Evolutionary conservation across 1,140 invertebrate genomes (phyloP).

Genomic region (Chionoecetes opilio): DNA sequence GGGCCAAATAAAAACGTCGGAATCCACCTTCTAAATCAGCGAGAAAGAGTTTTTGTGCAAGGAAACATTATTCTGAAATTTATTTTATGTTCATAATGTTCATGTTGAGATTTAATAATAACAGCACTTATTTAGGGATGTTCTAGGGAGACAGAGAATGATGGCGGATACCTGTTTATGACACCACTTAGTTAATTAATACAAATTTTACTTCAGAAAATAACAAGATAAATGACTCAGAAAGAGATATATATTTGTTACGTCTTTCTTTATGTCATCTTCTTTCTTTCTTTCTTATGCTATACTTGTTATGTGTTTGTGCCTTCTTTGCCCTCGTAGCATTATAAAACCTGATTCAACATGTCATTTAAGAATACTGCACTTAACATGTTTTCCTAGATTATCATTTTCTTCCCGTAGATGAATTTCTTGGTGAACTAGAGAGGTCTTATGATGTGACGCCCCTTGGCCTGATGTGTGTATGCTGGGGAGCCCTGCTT

Average conservation of each 20-base stretch:
- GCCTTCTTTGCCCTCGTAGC: neutral
- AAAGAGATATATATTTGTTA: neutral
- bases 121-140: neutral
- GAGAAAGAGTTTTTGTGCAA: neutral
- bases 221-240: neutral
- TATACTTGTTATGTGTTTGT: neutral
- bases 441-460: too few species aligned
- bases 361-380: neutral
- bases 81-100: neutral
- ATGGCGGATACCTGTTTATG: neutral
- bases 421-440: neutral
- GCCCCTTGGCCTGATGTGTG: too few species aligned
- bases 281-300: too few species aligned
- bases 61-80: constrained; percentile 6
- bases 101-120: neutral
- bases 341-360: neutral
- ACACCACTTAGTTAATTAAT: neutral
- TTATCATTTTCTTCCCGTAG: neutral
- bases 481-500: too few species aligned
- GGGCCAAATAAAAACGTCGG: constrained; percentile 7
- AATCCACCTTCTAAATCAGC: constrained; percentile 2
- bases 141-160: neutral
- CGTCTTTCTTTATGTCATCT: too few species aligned
- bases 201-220: neutral
- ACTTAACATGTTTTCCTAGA: neutral